Conservation (phyloP, 2,888 invertebrate genomes). For the Drosophila cracens region DNA sequence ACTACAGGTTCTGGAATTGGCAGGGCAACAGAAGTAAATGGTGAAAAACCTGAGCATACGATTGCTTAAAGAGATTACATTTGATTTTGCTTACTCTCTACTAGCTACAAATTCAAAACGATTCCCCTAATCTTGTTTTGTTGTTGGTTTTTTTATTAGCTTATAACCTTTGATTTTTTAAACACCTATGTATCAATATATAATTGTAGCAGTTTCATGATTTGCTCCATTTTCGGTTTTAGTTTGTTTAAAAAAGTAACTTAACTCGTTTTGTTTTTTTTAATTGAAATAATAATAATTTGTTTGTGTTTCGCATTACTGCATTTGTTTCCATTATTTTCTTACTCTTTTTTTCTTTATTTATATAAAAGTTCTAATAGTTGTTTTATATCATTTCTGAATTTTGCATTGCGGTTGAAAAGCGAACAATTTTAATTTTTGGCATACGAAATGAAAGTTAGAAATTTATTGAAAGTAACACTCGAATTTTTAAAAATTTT, state of each 20-base stretch:
- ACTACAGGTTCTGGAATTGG: slow-evolving; percentile 31
- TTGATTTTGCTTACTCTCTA: slow-evolving; percentile 67
- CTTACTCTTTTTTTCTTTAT: slow-evolving; percentile 11
- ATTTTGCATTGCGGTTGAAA: slow-evolving; percentile 45
- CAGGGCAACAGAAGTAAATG: slow-evolving; percentile 6
- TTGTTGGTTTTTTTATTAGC: slow-evolving; percentile 24
- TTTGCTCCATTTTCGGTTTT: slow-evolving; percentile 19
- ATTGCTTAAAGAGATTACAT: slow-evolving; percentile 13
- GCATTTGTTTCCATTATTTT: slow-evolving; percentile 27
- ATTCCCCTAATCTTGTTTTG: slow-evolving; percentile 16
- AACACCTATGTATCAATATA: slow-evolving; percentile 49
- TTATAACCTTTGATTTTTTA: slow-evolving; percentile 44
- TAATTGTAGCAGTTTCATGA: slow-evolving; percentile 20
- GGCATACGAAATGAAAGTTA: slow-evolving; percentile 46
- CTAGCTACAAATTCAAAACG: slow-evolving; percentile 61
- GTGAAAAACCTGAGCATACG: slow-evolving; percentile 21
- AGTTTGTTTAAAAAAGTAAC: slow-evolving; percentile 48
- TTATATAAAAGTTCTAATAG: slow-evolving; percentile 47
- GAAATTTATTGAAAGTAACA: slow-evolving; percentile 35
- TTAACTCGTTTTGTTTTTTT: slow-evolving; percentile 57
- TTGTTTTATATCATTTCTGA: slow-evolving; percentile 43
- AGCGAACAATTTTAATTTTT: slow-evolving; percentile 61
- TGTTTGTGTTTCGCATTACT: slow-evolving; percentile 42
- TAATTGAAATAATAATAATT: slow-evolving; percentile 65
- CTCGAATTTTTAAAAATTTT: slow-evolving; percentile 36